phyloP scores from a whole-genome alignment of 2,113 vertebrate species.

The Leucoraja erinaceus region DNA sequence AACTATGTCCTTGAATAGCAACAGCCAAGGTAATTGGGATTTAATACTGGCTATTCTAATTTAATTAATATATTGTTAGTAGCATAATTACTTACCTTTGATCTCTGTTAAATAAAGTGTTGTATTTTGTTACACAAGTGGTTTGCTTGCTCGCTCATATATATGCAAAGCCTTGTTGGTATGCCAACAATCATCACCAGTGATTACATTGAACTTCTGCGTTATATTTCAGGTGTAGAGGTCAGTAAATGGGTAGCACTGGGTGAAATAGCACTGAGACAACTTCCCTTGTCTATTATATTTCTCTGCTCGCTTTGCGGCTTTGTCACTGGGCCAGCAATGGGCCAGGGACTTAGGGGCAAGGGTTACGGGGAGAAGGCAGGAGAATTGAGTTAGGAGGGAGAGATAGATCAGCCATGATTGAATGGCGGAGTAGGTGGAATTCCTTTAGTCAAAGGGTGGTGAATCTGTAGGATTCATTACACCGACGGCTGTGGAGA shows the following conservation, averaged over 20 bases:
- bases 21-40: slow-evolving; percentile 34
- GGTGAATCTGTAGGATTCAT: too few relatives aligned
- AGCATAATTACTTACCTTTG: slow-evolving; percentile 31
- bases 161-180: not conserved
- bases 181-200: not conserved
- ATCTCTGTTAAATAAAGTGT: slow-evolving; percentile 37
- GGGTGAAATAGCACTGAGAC: not conserved
- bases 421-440: too few relatives aligned
- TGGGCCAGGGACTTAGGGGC: too few relatives aligned
- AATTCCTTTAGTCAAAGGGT: too few relatives aligned
- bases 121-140: slow-evolving; percentile 28
- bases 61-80: slow-evolving; percentile 37
- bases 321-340: not conserved
- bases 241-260: not conserved
- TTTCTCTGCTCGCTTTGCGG: not conserved
- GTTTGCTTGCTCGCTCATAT: not conserved
- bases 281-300: not conserved
- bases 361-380: too few relatives aligned
- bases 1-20: slow-evolving; percentile 36
- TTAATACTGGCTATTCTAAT: slow-evolving; percentile 36
- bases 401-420: too few relatives aligned
- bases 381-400: too few relatives aligned
- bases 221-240: not conserved
- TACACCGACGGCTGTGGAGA: too few relatives aligned
- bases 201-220: not conserved